Evolutionary conservation across 2,113 vertebrate genomes (phyloP).

Genomic region (Onychorhynchus coronatus): DNA sequence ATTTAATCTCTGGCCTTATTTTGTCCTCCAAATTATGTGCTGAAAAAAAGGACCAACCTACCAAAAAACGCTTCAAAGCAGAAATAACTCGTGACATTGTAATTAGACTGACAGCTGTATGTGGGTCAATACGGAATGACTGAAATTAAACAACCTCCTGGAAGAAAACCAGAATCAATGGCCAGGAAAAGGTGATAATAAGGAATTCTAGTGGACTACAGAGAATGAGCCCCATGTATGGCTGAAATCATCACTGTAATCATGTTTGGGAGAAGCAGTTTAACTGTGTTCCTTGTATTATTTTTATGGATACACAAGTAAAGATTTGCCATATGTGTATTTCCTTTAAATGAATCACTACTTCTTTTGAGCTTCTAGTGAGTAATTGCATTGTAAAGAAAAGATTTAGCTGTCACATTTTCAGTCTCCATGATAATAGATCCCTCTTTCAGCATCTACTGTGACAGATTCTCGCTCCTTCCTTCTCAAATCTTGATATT

Average conservation of each 20-base stretch:
- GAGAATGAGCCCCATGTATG: not conserved
- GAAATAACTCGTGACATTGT: not conserved
- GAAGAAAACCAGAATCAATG: not conserved
- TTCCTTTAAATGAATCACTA: not conserved
- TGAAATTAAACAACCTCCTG: not conserved
- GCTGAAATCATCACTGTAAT: not conserved
- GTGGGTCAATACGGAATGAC: not conserved
- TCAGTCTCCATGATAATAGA: not conserved
- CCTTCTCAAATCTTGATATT: not conserved
- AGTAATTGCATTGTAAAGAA: not conserved
- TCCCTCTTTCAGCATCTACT: not conserved
- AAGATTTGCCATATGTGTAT: not conserved
- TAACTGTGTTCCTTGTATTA: not conserved
- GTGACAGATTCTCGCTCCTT: not conserved
- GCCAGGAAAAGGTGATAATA: not conserved
- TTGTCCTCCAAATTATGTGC: not conserved
- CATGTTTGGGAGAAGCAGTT: not conserved
- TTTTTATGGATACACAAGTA: not conserved
- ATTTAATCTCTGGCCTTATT: not conserved
- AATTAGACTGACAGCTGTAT: not conserved
- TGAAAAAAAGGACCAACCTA: not conserved
- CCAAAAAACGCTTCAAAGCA: not conserved
- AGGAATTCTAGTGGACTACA: not conserved
- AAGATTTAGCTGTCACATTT: not conserved
- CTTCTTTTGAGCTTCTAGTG: not conserved